phyloP scores from a whole-genome alignment of 2,113 vertebrate genomes.

The Phoenicopterus ruber region DNA sequence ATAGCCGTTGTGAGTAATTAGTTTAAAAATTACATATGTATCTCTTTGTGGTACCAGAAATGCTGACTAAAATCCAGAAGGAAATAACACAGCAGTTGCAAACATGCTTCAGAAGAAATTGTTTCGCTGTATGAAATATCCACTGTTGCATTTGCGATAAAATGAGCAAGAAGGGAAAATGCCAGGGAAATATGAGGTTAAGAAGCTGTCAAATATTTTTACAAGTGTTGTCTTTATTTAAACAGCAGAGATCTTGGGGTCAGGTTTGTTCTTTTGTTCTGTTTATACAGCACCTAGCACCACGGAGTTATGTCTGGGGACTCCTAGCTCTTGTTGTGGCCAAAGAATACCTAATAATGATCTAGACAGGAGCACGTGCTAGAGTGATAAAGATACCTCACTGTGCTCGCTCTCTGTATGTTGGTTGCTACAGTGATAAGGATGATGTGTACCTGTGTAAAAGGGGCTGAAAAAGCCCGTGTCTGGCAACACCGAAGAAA shows the following conservation, averaged over 20 bases:
- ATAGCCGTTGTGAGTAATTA: neutral
- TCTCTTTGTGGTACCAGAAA: neutral
- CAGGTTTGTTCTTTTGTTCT: neutral
- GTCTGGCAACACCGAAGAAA: neutral
- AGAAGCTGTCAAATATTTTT: neutral
- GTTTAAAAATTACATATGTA: neutral
- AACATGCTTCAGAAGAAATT: neutral
- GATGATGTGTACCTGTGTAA: neutral
- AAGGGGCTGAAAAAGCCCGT: neutral
- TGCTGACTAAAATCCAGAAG: neutral
- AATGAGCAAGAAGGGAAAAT: neutral
- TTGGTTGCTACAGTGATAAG: neutral
- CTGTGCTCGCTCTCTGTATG: too few relatives aligned
- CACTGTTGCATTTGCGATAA: neutral
- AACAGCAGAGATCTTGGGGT: neutral
- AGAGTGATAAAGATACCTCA: neutral
- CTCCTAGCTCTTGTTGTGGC: neutral
- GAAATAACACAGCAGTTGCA: neutral
- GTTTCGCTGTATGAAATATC: neutral
- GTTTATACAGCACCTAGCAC: neutral
- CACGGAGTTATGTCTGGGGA: neutral
- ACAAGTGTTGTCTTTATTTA: neutral
- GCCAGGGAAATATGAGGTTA: neutral
- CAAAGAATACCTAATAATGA: neutral
- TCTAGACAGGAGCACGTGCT: neutral